Conservation (phyloP, 1,140 invertebrate species). For the Euura saliciscinereae region DNA sequence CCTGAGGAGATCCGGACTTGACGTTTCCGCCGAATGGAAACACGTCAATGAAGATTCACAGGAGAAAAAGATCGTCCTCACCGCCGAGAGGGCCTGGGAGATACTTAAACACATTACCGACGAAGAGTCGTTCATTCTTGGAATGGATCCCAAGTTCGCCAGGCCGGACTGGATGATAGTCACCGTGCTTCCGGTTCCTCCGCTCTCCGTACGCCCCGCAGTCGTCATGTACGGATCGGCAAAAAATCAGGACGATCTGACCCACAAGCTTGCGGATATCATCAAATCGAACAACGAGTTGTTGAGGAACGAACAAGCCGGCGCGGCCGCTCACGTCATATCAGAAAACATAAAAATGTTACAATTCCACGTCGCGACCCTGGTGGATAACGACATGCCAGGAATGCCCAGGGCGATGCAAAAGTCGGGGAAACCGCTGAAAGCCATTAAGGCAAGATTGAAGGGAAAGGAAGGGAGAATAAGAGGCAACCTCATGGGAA, state of each 20-base stretch:
- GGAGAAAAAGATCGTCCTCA: conserved; percentile 91
- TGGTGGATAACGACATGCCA: conserved; percentile 99
- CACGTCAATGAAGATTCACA: conserved; percentile 97
- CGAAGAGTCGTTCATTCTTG: conserved; percentile 94
- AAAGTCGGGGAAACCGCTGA: conserved; percentile 97
- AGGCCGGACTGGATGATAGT: conserved; percentile 99
- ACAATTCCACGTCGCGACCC: conserved; percentile 97
- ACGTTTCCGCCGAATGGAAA: conserved; percentile 97
- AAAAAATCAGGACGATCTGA: conserved; percentile 98
- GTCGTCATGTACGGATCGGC: conserved; percentile 99
- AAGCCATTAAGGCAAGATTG: conserved; percentile 92
- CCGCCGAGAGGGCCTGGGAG: conserved; percentile 95
- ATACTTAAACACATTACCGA: conserved; percentile 97
- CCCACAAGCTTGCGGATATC: conserved; percentile 98
- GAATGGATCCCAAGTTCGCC: conserved; percentile 95
- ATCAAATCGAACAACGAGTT: conserved; percentile 99
- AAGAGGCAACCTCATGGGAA: conserved; percentile 99
- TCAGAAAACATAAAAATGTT: conserved; percentile 97
- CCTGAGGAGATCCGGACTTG: conserved; percentile 86
- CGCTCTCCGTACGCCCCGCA: conserved; percentile 90
- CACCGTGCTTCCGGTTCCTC: conserved; percentile 96
- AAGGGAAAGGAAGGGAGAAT: conserved; percentile 98
- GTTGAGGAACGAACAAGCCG: conserved; percentile 91
- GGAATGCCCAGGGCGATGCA: conserved; percentile 97
- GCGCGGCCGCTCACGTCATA: conserved; percentile 96